These are phyloP conservation scores for Geodia barretti DNA, from an alignment of 37 sponge, comb jelly and placozoan species.

Conservation along the genomic window DNA sequence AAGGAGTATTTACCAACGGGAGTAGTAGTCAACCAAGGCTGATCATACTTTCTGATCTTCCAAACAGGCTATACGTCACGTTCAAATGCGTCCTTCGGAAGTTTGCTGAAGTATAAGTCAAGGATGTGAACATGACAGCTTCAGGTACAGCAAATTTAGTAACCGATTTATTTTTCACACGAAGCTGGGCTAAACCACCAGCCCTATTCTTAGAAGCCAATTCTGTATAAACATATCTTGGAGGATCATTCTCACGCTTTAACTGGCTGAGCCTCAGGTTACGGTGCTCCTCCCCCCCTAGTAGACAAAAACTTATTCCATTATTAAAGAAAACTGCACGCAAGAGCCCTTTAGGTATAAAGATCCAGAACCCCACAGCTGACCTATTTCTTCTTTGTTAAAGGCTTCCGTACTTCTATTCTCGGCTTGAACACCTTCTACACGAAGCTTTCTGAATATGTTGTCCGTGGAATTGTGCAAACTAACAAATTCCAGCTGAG, in stretches of 20 bases:
- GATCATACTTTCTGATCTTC: too few species aligned
- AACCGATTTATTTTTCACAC: slow-evolving; percentile 26
- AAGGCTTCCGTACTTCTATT: slow-evolving; percentile 10
- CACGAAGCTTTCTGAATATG: slow-evolving; percentile 9
- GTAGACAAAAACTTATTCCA: slow-evolving; percentile 46
- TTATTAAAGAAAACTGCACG: slow-evolving; percentile 55
- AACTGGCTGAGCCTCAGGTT: slow-evolving; percentile 31
- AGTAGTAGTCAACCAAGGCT: slow-evolving; percentile 11
- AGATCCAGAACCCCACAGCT: slow-evolving; percentile 29
- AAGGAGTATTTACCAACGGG: slow-evolving; percentile 32
- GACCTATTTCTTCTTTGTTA: slow-evolving; percentile 3
- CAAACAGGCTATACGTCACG: too few species aligned
- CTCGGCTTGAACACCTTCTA: slow-evolving; percentile 17
- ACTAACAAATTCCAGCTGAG: neutral
- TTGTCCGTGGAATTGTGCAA: slow-evolving; percentile 12
- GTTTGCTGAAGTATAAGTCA: slow-evolving; percentile 20
- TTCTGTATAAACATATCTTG: slow-evolving; percentile 31
- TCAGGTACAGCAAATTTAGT: slow-evolving; percentile 1
- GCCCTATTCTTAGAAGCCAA: slow-evolving; percentile 44
- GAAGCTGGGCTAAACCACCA: slow-evolving; percentile 31
- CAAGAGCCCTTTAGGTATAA: slow-evolving; percentile 29
- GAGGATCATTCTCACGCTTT: neutral
- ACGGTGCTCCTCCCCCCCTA: slow-evolving; percentile 43
- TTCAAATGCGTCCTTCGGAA: too few species aligned
- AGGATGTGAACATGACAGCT: slow-evolving; percentile 25